A percentile compares a stretch with the other conserved stretches of the same genome.
phyloP scores from a whole-genome alignment of 2,797 vertebrate species.

The Zalophus californianus region DNA sequence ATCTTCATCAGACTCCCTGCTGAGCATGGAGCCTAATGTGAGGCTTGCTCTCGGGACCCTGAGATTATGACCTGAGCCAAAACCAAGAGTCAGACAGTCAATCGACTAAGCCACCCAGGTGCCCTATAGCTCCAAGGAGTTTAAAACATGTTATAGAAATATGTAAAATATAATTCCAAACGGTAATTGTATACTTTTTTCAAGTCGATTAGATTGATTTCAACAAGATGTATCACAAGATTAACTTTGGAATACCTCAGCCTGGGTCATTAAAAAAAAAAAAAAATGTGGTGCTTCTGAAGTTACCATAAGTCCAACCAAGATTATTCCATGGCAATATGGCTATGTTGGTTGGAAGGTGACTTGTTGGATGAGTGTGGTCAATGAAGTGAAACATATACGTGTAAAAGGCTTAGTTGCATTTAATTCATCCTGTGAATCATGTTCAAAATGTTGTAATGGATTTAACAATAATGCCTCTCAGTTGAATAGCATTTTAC shows the following conservation, averaged over 20 bases:
- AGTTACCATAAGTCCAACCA: not conserved
- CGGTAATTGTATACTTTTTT: not conserved
- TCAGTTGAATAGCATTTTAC: not conserved
- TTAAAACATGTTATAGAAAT: not conserved
- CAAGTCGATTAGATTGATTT: not conserved
- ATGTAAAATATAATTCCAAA: not conserved
- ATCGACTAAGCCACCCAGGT: not conserved
- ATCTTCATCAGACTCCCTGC: not conserved
- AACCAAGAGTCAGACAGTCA: not conserved
- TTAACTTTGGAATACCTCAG: not conserved
- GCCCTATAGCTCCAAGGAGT: not conserved
- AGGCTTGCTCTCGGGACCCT: not conserved
- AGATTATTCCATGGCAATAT: not conserved
- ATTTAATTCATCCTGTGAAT: not conserved
- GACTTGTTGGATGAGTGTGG: not conserved
- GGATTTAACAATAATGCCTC: not conserved
- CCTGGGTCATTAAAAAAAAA: not conserved
- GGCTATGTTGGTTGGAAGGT: not conserved
- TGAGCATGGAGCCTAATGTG: not conserved
- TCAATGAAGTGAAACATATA: not conserved
- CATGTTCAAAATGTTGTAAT: not conserved
- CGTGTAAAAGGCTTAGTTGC: not conserved
- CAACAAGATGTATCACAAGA: not conserved
- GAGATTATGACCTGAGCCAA: not conserved
- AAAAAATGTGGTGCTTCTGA: not conserved